Conservation (phyloP, 2,888 invertebrate species). For the Odontomyia ornata region DNA sequence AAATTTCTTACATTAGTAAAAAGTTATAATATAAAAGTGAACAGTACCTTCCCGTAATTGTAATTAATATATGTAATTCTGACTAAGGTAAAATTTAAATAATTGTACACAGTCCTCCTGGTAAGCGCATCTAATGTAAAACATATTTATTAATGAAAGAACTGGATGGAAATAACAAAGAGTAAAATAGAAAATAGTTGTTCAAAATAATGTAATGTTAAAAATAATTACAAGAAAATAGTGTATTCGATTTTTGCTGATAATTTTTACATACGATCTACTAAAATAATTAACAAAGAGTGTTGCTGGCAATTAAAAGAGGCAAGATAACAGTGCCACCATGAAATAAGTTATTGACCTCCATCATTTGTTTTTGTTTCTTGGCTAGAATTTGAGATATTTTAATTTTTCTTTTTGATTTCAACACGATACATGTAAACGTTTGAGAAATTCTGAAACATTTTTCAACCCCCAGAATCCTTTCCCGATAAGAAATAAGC, state of each 20-base stretch:
- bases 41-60: conserved; percentile 41
- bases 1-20: not conserved
- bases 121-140: conserved; percentile 32
- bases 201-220: not conserved
- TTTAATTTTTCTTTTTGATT: not conserved
- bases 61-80: conserved; percentile 32
- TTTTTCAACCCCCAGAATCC: too few species aligned
- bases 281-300: not conserved
- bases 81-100: conserved; percentile 22
- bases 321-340: not conserved
- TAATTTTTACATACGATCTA: not conserved
- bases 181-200: conserved; percentile 7
- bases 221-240: not conserved
- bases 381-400: not conserved
- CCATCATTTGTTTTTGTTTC: not conserved
- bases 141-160: conserved; percentile 34
- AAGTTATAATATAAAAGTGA: not conserved
- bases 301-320: too few species aligned
- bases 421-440: not conserved
- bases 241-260: conserved; percentile 25
- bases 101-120: conserved; percentile 30
- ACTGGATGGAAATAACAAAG: conserved; percentile 9
- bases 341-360: not conserved
- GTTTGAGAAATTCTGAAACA: not conserved
- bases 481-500: not conserved